Evolutionary conservation across 2,113 vertebrate genomes (phyloP), one percentile per base, ranked within the genome.

Genomic region (Tapirus terrestris): DNA sequence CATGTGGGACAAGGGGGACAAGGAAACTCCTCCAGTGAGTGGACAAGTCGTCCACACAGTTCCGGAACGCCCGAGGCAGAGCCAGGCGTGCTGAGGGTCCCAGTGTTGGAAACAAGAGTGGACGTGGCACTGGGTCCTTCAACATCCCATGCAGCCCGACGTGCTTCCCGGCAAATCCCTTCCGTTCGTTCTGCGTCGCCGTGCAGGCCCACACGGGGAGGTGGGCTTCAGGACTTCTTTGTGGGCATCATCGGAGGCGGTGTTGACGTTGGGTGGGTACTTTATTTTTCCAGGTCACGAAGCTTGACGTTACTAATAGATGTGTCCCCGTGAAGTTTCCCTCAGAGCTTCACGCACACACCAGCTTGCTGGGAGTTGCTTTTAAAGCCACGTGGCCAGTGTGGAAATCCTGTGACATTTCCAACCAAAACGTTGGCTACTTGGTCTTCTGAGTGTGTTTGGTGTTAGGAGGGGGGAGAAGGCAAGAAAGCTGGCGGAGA

Each of bases 301-400:
- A 48, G 72, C 39, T 48, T 75, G 56, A 43, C 5, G 2, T 33
- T 60, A 43, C 2, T 31, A 31, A 11, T 9, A 53, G 29, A 75
- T 43, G 33, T 27, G 60, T 58, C 11, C 6, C 39, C 18, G 1
- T 20, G 60, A 43, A 29, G 51, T 53, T 53, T 29, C 68, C 84
- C 48, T 70, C n/a, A 70, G 51, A 39, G 33, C 9, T 18, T 56
- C 2, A 6, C 6, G 16, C 16, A 36, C 33, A 18, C 23, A 17
- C 8, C 45, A 53, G 8, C 33, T n/a, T 21, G 31, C 11, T n/a
- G 3, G 65, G 6, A 33, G 14, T 51, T 53, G 48, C 51, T 56
- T 53, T 56, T 20, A 8, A 7, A 16, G 25, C 51, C 12, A 13
- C 0, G 0, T 13, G 27, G 84, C 33, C n/a, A 8, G 8, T 3